Conservation (phyloP, 2,797 vertebrate genomes). For the Rallus crepitans region DNA sequence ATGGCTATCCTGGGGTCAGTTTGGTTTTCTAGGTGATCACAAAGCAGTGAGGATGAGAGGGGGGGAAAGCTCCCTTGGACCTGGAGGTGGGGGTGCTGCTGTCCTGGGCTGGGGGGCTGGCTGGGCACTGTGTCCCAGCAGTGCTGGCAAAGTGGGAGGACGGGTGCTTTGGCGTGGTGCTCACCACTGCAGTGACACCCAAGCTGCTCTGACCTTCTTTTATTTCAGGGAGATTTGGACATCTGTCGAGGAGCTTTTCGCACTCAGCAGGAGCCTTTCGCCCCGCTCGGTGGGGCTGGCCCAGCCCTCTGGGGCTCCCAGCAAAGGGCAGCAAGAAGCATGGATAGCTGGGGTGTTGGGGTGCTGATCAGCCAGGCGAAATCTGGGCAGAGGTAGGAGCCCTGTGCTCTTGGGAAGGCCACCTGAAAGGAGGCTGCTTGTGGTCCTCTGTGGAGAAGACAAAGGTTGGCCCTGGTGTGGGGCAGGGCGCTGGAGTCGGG, state of each 20-base stretch:
- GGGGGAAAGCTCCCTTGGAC: not conserved
- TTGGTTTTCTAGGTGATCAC: rapidly evolving
- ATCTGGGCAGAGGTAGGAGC: not conserved
- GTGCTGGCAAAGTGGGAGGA: rapidly evolving
- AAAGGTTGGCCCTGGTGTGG: not conserved
- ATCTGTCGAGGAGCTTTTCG: conserved; percentile 27
- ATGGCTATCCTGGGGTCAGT: rapidly evolving
- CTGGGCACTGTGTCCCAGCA: not conserved
- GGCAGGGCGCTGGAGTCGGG: not conserved
- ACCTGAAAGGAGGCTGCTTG: rapidly evolving
- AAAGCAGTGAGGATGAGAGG: rapidly evolving
- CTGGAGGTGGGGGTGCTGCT: rapidly evolving
- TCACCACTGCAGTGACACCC: not conserved
- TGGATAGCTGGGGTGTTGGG: rapidly evolving
- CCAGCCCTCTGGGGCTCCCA: rapidly evolving
- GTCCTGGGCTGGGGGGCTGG: not conserved
- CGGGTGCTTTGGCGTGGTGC: rapidly evolving
- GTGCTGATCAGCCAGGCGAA: not conserved
- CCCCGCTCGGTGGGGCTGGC: rapidly evolving
- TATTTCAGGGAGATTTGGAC: conserved; percentile 54
- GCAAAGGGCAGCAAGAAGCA: not conserved
- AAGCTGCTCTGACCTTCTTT: conserved; percentile 52
- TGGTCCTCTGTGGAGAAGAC: not conserved
- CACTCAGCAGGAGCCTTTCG: not conserved
- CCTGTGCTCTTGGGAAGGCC: not conserved